Evolutionary conservation across 1,140 invertebrate genomes (phyloP).

Genomic region (Drosophila tsacasi): DNA sequence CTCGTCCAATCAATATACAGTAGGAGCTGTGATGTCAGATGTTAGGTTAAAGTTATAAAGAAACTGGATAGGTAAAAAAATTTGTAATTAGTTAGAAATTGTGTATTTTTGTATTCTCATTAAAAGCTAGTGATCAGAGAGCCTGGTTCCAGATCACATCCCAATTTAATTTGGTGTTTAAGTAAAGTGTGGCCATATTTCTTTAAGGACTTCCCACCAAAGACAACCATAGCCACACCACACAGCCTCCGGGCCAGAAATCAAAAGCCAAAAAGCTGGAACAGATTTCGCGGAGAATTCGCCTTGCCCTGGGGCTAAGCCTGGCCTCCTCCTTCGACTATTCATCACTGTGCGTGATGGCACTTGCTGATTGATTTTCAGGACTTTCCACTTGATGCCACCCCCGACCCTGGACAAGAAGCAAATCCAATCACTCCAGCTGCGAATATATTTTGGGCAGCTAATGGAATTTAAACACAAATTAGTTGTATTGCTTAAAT

Average conservation of each 20-base stretch:
- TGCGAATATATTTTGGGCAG: conserved; percentile 38
- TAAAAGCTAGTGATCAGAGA: too few species aligned
- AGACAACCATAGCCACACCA: not conserved
- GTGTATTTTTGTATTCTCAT: too few species aligned
- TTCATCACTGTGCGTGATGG: conserved; percentile 50
- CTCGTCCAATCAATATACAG: too few species aligned
- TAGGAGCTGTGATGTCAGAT: too few species aligned
- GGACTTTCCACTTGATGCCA: not conserved
- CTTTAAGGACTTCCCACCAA: not conserved
- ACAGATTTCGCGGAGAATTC: conserved; percentile 10
- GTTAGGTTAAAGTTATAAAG: not conserved
- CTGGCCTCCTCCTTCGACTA: conserved; percentile 13
- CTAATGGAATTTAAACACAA: conserved; percentile 77
- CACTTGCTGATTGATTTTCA: conserved; percentile 44
- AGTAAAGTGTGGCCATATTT: not conserved
- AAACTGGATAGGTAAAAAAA: not conserved
- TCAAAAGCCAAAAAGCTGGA: conserved; percentile 11
- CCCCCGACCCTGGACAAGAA: not conserved
- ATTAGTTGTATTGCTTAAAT: conserved; percentile 75
- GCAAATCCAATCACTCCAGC: conserved; percentile 40
- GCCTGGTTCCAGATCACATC: too few species aligned
- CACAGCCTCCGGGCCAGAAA: not conserved
- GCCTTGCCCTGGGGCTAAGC: conserved; percentile 1
- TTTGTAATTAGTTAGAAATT: not conserved
- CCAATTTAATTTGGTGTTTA: not conserved